A percentile compares a stretch with the other conserved stretches of the same genome.
Conservation (phyloP, 92 coral and sea anemone species). For the Plumapathes pennacea region DNA sequence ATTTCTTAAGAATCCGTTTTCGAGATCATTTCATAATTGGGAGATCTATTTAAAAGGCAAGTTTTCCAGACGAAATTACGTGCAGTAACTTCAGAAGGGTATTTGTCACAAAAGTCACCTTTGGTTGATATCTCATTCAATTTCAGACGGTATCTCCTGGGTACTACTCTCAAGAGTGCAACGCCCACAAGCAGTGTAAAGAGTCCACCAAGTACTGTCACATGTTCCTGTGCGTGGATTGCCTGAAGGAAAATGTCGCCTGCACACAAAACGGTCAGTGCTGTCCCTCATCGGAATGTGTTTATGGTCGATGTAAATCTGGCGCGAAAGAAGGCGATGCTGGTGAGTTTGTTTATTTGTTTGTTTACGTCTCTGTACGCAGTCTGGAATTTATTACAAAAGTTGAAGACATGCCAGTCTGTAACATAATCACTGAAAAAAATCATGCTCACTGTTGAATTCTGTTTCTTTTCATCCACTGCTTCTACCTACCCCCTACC, state of each 20-base stretch:
- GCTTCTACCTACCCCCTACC: neutral
- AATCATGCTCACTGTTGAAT: no score
- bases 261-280: constrained; percentile 99
- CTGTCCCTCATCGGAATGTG: constrained; percentile 95
- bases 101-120: no score
- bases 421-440: no score
- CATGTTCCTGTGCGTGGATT: constrained; percentile 97
- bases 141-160: constrained; percentile 89
- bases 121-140: neutral
- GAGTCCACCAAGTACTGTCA: constrained; percentile 85
- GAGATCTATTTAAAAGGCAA: no score
- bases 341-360: no score
- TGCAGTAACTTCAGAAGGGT: no score
- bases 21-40: no score
- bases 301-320: constrained; percentile 96
- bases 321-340: constrained; percentile 82
- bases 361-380: no score
- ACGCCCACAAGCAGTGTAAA: constrained; percentile 92
- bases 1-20: no score
- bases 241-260: constrained; percentile 96
- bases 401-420: no score
- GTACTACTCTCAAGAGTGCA: constrained; percentile 96
- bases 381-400: no score
- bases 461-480: neutral
- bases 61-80: no score